Percentiles rank a stretch among this genome's conserved stretches.
Conservation (phyloP, 92 coral and sea anemone species). For the Porites evermanni region DNA sequence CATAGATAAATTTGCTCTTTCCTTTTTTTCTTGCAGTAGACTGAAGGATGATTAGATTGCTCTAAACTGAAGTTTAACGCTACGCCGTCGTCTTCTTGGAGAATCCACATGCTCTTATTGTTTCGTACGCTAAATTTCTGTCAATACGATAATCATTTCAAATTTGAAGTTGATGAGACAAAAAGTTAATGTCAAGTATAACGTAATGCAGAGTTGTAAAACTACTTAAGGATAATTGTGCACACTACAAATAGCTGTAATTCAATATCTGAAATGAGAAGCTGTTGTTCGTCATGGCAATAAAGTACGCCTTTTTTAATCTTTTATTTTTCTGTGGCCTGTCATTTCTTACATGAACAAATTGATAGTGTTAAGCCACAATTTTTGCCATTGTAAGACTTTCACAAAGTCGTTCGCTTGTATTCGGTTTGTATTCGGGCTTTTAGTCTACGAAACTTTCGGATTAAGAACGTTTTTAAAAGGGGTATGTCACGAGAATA, state of each 20-base stretch:
- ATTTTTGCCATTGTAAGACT: too few relatives aligned
- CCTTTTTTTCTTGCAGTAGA: background rate
- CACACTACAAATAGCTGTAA: too few relatives aligned
- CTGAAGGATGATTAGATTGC: background rate
- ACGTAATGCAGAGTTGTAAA: background rate
- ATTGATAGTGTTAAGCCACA: too few relatives aligned
- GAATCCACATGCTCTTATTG: background rate
- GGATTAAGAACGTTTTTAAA: too few relatives aligned
- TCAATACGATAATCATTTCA: too few relatives aligned
- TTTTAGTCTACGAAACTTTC: too few relatives aligned
- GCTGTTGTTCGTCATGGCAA: background rate
- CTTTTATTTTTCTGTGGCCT: background rate
- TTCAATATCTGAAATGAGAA: background rate
- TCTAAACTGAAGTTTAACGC: background rate
- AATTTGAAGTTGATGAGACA: too few relatives aligned
- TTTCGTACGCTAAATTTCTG: background rate
- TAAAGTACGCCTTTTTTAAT: too few relatives aligned
- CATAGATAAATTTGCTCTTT: background rate
- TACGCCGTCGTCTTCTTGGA: background rate
- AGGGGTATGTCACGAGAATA: too few relatives aligned
- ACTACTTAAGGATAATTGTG: background rate
- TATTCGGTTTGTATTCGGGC: too few relatives aligned
- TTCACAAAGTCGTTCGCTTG: too few relatives aligned
- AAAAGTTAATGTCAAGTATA: too few relatives aligned
- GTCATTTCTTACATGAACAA: background rate